Base-by-base conservation (phyloP, 2,888 invertebrate genomes). In the Drosophila mayaguana region DNA sequence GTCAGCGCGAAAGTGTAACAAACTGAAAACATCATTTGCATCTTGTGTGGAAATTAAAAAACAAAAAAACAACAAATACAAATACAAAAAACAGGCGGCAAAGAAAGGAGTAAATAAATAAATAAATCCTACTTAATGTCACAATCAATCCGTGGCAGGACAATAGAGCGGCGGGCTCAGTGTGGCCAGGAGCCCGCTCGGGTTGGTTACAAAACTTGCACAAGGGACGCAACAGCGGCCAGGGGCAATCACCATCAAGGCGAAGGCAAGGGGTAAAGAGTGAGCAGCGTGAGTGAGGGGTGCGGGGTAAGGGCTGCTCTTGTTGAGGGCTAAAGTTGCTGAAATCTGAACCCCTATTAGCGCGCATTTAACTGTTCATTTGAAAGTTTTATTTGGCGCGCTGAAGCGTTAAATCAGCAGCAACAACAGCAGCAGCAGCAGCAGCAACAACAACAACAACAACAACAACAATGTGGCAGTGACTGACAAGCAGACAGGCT, bases 81-180 rank as follows among this genome's bases (percentile, higher is more conserved):
- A 74, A 53, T n/a, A n/a, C n/a, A 32, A 54, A 54, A 48, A 57
- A 54, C 63, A 63, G 68, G 73, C 63, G 62, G 50, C 56, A 66
- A 43, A 9, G 69, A 79, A 83, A 76, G 69, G 83, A 88, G 88
- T 83, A 90, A 90, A 86, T 83, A 88, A 89, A 90, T 90, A 91
- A 91, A 91, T 91, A 91, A 91, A 91, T 91, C 91, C 91, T 91
- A 88, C 91, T 91, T 91, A 91, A 91, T 91, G 91, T 91, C 91
- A 91, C 91, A 90, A 91, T 91, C 91, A 91, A 91, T 91, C 91
- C 79, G 73, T 43, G 81, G 75, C 81, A 78, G 75, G 80, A 82
- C 81, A 79, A 78, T 72, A 57, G 76, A 40, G 34, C 40, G 25
- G 25, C 54, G 28, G 18, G 36, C 22, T 12, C 81, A 69, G 66